A percentile compares a stretch with the other conserved stretches of the same genome.
Conservation (phyloP, 2,113 vertebrate species). For the Phyllostomus discolor region DNA sequence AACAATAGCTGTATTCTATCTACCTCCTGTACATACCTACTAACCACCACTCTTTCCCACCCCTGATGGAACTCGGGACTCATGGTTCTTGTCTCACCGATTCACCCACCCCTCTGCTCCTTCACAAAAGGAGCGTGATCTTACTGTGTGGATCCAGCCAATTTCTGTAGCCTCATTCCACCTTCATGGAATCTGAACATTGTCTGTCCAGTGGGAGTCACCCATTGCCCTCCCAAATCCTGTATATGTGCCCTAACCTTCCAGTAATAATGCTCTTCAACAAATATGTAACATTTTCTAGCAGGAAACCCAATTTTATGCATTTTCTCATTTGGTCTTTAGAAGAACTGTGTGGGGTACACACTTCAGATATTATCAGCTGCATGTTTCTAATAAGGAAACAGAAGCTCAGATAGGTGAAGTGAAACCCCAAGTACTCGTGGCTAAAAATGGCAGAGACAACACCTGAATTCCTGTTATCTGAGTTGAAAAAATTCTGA, state of each 20-base stretch:
- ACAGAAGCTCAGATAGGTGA: background rate
- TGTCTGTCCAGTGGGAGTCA: background rate
- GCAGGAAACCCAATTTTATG: background rate
- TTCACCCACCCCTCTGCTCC: background rate
- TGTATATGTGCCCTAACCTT: rapidly evolving
- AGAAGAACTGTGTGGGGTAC: background rate
- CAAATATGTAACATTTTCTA: background rate
- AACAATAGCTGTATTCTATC: background rate
- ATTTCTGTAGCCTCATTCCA: background rate
- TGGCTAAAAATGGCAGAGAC: background rate
- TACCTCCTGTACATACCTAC: background rate
- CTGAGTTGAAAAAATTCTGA: background rate
- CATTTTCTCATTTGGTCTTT: background rate
- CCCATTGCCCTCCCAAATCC: background rate
- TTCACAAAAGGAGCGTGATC: background rate
- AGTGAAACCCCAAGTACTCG: background rate
- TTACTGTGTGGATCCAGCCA: background rate
- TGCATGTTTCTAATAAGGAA: background rate
- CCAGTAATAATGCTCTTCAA: background rate
- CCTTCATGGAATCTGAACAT: background rate
- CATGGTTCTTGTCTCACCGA: background rate
- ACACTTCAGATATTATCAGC: background rate
- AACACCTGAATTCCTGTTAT: background rate
- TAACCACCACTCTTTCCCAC: background rate
- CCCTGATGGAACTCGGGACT: background rate